phyloP scores from a whole-genome alignment of 2,888 invertebrate genomes.

The Torymus tubicola region DNA sequence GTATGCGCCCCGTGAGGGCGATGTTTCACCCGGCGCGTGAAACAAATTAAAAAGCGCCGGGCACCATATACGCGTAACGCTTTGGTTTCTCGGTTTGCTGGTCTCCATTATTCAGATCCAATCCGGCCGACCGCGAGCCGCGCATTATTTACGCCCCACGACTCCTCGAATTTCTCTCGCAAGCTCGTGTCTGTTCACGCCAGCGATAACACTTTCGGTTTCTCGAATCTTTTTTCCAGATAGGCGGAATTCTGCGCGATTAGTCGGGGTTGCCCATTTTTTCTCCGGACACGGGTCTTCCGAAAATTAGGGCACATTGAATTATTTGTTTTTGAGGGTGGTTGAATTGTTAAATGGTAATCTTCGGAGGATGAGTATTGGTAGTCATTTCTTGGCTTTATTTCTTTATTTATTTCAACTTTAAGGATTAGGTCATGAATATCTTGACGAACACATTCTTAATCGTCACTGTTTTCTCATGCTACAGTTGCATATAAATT shows the following conservation, averaged over 20 bases:
- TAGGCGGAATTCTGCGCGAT: too few relatives aligned
- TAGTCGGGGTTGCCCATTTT: background rate
- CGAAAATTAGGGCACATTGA: conserved; percentile 34
- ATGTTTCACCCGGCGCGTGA: conserved; percentile 64
- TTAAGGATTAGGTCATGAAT: background rate
- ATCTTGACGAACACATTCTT: too few relatives aligned
- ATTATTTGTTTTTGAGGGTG: conserved; percentile 7
- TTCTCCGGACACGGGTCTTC: conserved; percentile 24
- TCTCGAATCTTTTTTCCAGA: background rate
- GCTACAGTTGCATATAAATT: too few relatives aligned
- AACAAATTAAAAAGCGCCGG: conserved; percentile 70
- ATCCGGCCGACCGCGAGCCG: conserved; percentile 67
- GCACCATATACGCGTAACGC: conserved; percentile 56
- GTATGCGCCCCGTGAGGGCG: conserved; percentile 56
- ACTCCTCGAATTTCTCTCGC: conserved; percentile 52
- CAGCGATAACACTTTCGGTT: background rate
- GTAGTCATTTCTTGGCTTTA: background rate
- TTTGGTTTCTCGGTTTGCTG: conserved; percentile 66
- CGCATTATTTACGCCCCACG: conserved; percentile 60
- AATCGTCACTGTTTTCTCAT: too few relatives aligned
- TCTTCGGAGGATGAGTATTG: background rate
- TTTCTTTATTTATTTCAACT: conserved; percentile 20
- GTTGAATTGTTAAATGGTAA: conserved; percentile 23
- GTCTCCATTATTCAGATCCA: conserved; percentile 72
- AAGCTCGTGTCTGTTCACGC: background rate